These are phyloP conservation scores for Pelodytes ibericus DNA, from an alignment of 2,797 vertebrate genomes.

Conservation along the genomic window DNA sequence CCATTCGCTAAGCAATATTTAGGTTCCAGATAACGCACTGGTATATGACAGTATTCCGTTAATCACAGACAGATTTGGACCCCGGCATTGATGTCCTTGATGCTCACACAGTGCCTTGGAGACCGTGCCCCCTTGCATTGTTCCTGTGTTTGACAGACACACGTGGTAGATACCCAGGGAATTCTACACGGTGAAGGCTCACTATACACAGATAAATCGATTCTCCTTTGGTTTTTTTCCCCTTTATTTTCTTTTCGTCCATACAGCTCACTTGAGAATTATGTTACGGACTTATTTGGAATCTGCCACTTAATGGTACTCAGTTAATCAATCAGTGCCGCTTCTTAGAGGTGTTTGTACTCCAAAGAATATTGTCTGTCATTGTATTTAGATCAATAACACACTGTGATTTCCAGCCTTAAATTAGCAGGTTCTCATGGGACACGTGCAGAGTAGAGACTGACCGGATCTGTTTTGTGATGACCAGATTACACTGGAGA, in stretches of 20 bases:
- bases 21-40: too few species aligned
- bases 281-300: slow-evolving; percentile 14
- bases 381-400: background rate
- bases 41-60: too few species aligned
- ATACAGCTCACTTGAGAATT: slow-evolving; percentile 4
- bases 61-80: too few species aligned
- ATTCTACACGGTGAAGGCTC: too few species aligned
- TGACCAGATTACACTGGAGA: background rate
- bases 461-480: background rate
- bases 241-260: background rate
- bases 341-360: background rate
- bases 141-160: too few species aligned
- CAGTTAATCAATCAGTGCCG: slow-evolving; percentile 21
- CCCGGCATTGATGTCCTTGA: too few species aligned
- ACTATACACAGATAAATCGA: background rate
- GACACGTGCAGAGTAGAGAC: background rate
- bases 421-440: background rate
- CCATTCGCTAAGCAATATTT: too few species aligned
- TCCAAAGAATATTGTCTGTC: background rate
- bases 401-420: background rate
- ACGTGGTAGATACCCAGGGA: too few species aligned
- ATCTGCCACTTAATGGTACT: slow-evolving; percentile 8
- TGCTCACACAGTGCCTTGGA: too few species aligned
- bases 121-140: too few species aligned
- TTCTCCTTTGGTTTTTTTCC: background rate